These are phyloP conservation scores for Bradypodion ventrale DNA, from an alignment of 2,797 vertebrate species.

Conservation along the genomic window DNA sequence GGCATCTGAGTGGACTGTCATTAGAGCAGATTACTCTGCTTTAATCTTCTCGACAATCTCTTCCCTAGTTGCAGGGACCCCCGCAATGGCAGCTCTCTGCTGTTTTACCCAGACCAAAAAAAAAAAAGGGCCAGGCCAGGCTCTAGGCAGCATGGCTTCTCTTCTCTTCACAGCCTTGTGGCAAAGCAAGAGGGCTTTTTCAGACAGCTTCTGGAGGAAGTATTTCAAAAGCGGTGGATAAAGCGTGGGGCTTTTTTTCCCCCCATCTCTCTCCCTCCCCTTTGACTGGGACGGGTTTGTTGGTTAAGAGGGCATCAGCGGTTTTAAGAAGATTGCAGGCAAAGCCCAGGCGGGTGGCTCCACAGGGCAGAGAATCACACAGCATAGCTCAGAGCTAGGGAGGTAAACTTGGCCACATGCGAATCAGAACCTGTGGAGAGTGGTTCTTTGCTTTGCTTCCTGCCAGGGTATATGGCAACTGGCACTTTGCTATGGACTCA, in stretches of 20 bases:
- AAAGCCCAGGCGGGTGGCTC: neutral
- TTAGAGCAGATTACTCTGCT: conserved; percentile 63
- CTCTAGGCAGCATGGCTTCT: neutral
- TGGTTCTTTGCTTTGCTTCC: neutral
- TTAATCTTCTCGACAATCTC: conserved; percentile 62
- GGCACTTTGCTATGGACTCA: neutral
- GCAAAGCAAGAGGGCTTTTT: fast-evolving
- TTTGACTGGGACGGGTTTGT: neutral
- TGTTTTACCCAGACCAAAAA: neutral
- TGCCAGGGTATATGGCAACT: conserved; percentile 5
- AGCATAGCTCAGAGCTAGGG: neutral
- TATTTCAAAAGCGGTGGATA: neutral
- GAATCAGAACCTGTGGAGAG: neutral
- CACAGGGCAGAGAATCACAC: neutral
- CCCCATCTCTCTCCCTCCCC: neutral
- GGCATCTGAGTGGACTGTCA: conserved; percentile 56
- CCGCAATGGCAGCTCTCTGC: conserved; percentile 31
- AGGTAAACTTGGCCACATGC: neutral
- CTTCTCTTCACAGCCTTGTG: too few relatives aligned
- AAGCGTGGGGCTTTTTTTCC: too few relatives aligned
- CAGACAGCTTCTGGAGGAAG: neutral
- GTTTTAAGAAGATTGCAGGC: neutral
- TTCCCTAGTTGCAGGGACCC: conserved; percentile 27
- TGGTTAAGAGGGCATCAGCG: neutral
- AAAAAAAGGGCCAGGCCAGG: neutral